Percentiles rank a stretch among this genome's conserved stretches.
Conservation (phyloP, 2,888 invertebrate genomes). For the Quadriops clusia region DNA sequence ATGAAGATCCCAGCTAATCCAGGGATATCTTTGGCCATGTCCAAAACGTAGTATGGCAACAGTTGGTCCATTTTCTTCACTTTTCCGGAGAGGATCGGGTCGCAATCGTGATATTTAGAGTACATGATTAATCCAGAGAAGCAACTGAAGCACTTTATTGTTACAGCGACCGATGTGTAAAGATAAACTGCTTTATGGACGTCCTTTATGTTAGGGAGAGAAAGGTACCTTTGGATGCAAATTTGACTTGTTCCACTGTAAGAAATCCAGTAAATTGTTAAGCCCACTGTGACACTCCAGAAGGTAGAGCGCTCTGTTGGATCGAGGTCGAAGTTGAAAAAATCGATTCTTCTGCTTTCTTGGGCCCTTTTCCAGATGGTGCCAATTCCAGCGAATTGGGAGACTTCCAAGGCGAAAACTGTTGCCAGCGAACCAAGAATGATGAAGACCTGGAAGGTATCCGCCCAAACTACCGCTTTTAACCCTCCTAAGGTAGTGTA, state of each 20-base stretch:
- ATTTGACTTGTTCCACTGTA: constrained; percentile 46
- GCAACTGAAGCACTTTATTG: constrained; percentile 8
- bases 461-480: constrained; percentile 54
- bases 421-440: constrained; percentile 40
- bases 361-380: constrained; percentile 44
- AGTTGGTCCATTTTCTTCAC: constrained; percentile 42
- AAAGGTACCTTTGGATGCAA: constrained; percentile 46
- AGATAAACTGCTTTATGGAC: constrained; percentile 37
- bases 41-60: constrained; percentile 58
- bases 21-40: constrained; percentile 47
- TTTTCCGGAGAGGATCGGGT: constrained; percentile 45
- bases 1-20: constrained; percentile 63
- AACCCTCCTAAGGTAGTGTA: constrained; percentile 60
- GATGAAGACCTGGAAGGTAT: constrained; percentile 45
- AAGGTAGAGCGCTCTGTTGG: constrained; percentile 47
- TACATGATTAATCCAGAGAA: constrained; percentile 39
- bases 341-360: constrained; percentile 42
- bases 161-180: too few species aligned
- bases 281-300: constrained; percentile 46
- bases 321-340: constrained; percentile 44
- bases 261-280: constrained; percentile 45
- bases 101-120: constrained; percentile 51
- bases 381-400: constrained; percentile 41
- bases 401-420: constrained; percentile 44
- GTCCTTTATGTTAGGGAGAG: constrained; percentile 44